These are phyloP conservation scores for Barbus barbus DNA, from an alignment of 2,113 vertebrate genomes.

Conservation along the genomic window DNA sequence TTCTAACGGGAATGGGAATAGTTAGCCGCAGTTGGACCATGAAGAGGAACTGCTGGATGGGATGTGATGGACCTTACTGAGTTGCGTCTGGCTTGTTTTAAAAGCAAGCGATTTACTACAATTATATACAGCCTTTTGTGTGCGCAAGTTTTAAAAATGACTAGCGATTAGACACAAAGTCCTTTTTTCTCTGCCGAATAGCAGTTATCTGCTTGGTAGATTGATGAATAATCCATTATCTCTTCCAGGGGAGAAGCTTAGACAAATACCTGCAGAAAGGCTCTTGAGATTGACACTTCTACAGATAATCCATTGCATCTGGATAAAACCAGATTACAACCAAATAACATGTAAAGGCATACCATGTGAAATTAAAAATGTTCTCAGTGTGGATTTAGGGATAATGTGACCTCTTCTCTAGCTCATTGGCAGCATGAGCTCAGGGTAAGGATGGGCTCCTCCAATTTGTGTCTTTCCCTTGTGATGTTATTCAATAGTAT, in stretches of 20 bases:
- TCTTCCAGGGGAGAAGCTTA: constrained; percentile 41
- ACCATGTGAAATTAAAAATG: constrained; percentile 46
- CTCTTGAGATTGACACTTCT: constrained; percentile 64
- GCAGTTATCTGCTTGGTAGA: neutral
- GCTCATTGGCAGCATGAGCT: neutral
- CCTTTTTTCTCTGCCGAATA: neutral
- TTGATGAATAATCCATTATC: constrained; percentile 39
- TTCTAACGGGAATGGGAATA: neutral
- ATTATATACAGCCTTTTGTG: neutral
- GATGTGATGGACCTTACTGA: too few species aligned
- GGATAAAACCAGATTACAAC: constrained; percentile 68
- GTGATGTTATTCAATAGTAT: neutral
- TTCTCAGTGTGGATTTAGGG: constrained; percentile 34
- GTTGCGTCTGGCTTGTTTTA: neutral
- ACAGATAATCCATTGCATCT: constrained; percentile 66
- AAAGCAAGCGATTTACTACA: neutral
- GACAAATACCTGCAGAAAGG: constrained; percentile 64
- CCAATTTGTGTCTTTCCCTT: neutral
- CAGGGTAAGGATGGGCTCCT: neutral
- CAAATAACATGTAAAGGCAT: constrained; percentile 59
- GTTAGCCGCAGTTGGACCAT: neutral
- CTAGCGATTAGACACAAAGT: neutral
- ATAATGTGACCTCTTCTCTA: constrained; percentile 9
- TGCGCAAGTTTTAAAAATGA: neutral
- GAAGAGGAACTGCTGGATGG: neutral